Evolutionary conservation across 2,888 invertebrate genomes (phyloP).

Genomic region (Dusona sp.): DNA sequence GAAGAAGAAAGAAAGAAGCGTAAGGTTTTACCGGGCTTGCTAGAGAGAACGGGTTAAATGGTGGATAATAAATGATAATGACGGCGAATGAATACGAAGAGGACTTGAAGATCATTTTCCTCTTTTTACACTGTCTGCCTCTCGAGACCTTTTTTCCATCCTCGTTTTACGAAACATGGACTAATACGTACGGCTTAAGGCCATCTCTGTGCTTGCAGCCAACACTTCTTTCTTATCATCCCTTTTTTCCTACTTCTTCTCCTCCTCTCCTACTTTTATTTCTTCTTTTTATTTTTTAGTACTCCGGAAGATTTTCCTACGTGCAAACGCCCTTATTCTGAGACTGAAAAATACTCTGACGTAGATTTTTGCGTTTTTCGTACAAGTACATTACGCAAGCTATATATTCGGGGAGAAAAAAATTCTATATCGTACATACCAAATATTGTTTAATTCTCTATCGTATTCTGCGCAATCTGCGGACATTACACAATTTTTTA

Average conservation of each 20-base stretch:
- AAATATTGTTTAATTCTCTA: too few species aligned
- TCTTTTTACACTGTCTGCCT: constrained; percentile 24
- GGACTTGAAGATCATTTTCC: constrained; percentile 33
- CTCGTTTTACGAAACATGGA: constrained; percentile 28
- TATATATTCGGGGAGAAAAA: neutral
- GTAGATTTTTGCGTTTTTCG: neutral
- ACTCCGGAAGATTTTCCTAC: constrained; percentile 6
- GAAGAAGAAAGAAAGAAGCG: neutral
- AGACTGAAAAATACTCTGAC: neutral
- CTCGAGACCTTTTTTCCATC: constrained; percentile 17
- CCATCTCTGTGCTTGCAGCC: constrained; percentile 20
- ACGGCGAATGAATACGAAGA: constrained; percentile 42
- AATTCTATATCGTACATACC: too few species aligned
- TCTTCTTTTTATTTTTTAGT: constrained; percentile 26
- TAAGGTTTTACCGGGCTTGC: constrained; percentile 30
- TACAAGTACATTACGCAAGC: neutral
- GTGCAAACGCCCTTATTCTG: neutral
- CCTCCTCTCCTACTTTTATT: neutral
- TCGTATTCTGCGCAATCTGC: too few species aligned
- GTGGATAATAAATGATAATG: constrained; percentile 57
- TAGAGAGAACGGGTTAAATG: constrained; percentile 38
- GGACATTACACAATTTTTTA: too few species aligned
- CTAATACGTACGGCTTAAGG: constrained; percentile 20
- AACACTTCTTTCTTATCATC: constrained; percentile 38
- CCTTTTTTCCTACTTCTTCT: neutral